These are phyloP conservation scores for Hypanus sabinus DNA, from an alignment of 2,113 vertebrate genomes.

Conservation along the genomic window DNA sequence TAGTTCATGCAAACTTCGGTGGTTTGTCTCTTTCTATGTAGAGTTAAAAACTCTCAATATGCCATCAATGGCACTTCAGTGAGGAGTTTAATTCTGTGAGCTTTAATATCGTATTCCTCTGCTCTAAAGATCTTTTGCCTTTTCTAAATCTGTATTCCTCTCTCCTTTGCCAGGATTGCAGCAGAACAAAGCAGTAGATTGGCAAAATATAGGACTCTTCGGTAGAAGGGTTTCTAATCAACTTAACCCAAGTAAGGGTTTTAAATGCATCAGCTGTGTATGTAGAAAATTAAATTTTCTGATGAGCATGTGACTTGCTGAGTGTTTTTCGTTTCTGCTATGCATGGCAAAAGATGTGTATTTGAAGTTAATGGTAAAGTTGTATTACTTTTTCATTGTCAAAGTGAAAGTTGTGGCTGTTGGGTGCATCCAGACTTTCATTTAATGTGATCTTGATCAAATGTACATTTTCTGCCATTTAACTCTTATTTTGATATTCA, in stretches of 20 bases:
- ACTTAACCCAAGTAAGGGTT: constrained; percentile 36
- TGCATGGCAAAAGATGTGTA: neutral
- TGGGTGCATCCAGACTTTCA: neutral
- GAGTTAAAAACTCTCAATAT: neutral
- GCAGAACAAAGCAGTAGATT: constrained; percentile 99
- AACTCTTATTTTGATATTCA: neutral
- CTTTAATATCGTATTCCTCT: constrained; percentile 14
- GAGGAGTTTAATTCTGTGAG: neutral
- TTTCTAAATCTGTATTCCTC: constrained; percentile 56
- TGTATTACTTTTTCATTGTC: neutral
- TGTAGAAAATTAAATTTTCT: neutral
- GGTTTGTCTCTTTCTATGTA: neutral
- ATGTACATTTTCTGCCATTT: neutral
- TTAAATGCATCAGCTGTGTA: constrained; percentile 25
- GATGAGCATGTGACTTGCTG: neutral
- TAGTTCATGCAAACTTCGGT: neutral
- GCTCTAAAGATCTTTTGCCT: constrained; percentile 2
- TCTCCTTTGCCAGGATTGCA: constrained; percentile 88
- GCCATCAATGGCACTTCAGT: neutral
- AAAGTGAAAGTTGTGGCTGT: neutral
- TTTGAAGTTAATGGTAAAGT: neutral
- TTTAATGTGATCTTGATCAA: neutral
- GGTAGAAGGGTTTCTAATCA: constrained; percentile 65
- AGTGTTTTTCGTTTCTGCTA: neutral
- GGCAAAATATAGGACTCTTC: constrained; percentile 99